phyloP scores from a whole-genome alignment of 2,113 vertebrate species.

The Psittacus erithacus region DNA sequence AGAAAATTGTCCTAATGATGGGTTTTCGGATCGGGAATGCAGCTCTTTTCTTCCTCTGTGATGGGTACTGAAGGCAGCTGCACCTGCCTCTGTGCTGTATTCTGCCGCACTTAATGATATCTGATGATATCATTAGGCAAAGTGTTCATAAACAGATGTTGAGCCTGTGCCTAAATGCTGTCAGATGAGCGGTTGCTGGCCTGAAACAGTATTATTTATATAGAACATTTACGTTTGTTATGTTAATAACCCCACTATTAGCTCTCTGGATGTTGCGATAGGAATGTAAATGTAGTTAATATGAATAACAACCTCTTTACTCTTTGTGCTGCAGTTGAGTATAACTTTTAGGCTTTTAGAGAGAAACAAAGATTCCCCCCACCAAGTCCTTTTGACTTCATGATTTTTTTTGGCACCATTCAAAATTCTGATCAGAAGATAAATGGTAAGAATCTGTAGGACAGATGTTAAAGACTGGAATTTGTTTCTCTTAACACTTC shows the following conservation, averaged over 20 bases:
- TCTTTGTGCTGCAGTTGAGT: slow-evolving; percentile 88
- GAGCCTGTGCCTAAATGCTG: slow-evolving; percentile 98
- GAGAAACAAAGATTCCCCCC: slow-evolving; percentile 82
- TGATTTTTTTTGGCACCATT: slow-evolving; percentile 71
- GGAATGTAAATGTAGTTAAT: slow-evolving; percentile 92
- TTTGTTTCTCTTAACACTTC: slow-evolving; percentile 73
- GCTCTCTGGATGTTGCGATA: slow-evolving; percentile 94
- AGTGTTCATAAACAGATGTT: slow-evolving; percentile 99
- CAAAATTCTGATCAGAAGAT: slow-evolving; percentile 77
- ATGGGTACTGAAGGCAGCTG: slow-evolving; percentile 95
- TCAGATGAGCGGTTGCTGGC: slow-evolving; percentile 96
- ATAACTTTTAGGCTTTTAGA: slow-evolving; percentile 86
- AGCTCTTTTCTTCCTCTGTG: slow-evolving; percentile 88
- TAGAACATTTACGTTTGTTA: slow-evolving; percentile 99
- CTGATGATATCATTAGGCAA: slow-evolving; percentile 99
- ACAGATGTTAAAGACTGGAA: slow-evolving; percentile 78
- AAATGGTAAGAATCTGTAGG: slow-evolving; percentile 74
- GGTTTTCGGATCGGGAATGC: slow-evolving; percentile 92
- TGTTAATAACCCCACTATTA: slow-evolving; percentile 99
- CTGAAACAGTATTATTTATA: slow-evolving; percentile 99
- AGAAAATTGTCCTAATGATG: slow-evolving; percentile 99
- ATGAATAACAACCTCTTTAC: slow-evolving; percentile 90
- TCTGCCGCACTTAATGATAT: slow-evolving; percentile 99
- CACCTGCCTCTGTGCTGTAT: slow-evolving; percentile 94
- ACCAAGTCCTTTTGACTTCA: slow-evolving; percentile 80